Conservation (phyloP, 2,797 vertebrate species). For the Danionella dracula region DNA sequence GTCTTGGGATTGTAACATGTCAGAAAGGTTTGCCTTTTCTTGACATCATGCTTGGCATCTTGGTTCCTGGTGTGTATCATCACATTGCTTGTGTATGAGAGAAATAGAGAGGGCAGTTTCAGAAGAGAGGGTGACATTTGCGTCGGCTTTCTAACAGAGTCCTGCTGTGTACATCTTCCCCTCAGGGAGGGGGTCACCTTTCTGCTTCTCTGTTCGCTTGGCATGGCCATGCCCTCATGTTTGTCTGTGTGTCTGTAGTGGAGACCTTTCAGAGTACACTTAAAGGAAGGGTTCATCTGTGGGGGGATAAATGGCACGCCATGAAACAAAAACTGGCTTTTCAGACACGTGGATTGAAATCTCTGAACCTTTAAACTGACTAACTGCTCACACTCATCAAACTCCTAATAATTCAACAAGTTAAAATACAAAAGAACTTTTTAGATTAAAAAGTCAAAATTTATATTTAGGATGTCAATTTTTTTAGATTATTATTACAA, state of each 20-base stretch:
- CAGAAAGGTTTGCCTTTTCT: neutral
- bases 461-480: too few species aligned
- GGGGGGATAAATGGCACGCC: neutral
- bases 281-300: slow-evolving; percentile 1
- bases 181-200: slow-evolving; percentile 44
- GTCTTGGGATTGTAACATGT: neutral
- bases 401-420: too few species aligned
- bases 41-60: slow-evolving; percentile 2
- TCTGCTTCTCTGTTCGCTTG: slow-evolving; percentile 23
- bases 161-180: slow-evolving; percentile 18
- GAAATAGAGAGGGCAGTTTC: neutral
- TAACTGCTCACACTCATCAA: too few species aligned
- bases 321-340: neutral
- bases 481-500: too few species aligned
- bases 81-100: neutral
- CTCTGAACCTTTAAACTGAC: too few species aligned
- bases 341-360: too few species aligned
- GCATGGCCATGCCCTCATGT: slow-evolving; percentile 3
- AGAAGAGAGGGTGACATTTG: slow-evolving; percentile 41
- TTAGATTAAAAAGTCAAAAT: too few species aligned
- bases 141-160: slow-evolving; percentile 16
- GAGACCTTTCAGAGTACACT: slow-evolving; percentile 11
- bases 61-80: neutral
- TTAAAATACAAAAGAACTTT: too few species aligned
- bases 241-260: slow-evolving; percentile 16